phyloP scores from a whole-genome alignment of 2,113 vertebrate species.

The Natator depressus region DNA sequence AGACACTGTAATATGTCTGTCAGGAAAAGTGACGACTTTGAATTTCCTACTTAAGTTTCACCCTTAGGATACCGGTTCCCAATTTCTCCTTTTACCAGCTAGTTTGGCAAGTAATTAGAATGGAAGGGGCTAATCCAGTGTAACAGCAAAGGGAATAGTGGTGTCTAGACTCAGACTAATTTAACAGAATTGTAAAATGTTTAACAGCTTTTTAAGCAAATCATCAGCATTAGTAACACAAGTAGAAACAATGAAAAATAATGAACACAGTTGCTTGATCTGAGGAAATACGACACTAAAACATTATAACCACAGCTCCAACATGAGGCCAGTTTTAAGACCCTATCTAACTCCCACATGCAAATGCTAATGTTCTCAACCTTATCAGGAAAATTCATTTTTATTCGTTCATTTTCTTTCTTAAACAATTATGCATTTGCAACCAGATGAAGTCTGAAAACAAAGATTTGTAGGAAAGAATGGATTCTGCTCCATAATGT shows the following conservation, averaged over 20 bases:
- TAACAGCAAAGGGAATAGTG: not conserved
- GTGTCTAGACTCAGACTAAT: not conserved
- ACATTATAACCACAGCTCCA: not conserved
- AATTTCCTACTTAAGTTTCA: not conserved
- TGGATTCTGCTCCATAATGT: not conserved
- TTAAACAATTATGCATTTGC: not conserved
- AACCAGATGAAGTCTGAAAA: not conserved
- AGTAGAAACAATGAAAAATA: not conserved
- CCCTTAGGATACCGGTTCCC: not conserved
- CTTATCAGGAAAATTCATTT: not conserved
- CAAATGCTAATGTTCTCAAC: not conserved
- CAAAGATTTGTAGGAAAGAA: not conserved
- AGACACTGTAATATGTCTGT: too few relatives aligned
- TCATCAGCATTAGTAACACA: not conserved
- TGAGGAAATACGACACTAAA: not conserved
- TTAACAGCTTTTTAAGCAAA: not conserved
- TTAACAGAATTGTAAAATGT: not conserved
- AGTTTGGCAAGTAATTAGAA: not conserved
- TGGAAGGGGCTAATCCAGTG: too few relatives aligned
- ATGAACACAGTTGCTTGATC: slow-evolving; percentile 19
- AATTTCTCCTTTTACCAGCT: not conserved
- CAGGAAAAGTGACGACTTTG: too few relatives aligned
- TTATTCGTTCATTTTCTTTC: not conserved
- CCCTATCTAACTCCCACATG: not conserved
- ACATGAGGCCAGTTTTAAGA: not conserved